Evolutionary conservation across 2,888 invertebrate genomes (phyloP), one percentile per base, ranked within the genome.

Genomic region (Platycnemis pennipes): DNA sequence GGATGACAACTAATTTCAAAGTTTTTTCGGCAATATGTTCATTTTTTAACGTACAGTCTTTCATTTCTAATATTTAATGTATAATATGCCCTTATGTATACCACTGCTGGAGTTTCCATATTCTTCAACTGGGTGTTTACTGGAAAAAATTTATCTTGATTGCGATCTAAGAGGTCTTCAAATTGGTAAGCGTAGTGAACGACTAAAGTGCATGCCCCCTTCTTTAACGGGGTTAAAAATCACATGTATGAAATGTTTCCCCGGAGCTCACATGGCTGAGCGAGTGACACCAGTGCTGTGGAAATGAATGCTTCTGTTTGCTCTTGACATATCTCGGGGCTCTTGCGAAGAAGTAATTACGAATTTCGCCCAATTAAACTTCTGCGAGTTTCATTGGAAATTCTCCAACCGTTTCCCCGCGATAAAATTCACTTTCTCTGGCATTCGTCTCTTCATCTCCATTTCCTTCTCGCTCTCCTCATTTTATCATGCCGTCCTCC

Each of bases 271-370:
- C 63, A 63, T 26, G 63, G 63, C 7, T 63, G 7, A 63, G n/a
- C n/a, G 26, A 63, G 63, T 63, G 63, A 7, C 63, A 63, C n/a
- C 63, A 63, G 63, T 63, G 63, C 22, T n/a, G 63, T n/a, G 63
- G 1, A n/a, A 63, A 26, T n/a, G n/a, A 63, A 63, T 63, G 7
- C 26, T 26, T n/a, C 19, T 22, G 19, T 63, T 8, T 63, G n/a
- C 26, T 63, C 22, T 63, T 63, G 63, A 63, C 63, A 63, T 26
- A 22, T n/a, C 63, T 63, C 63, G n/a, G 63, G n/a, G 63, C 22
- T 49, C 49, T 63, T 63, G n/a, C n/a, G 63, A 63, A 77, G 31
- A n/a, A 77, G 77, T 77, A 77, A 77, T 77, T 77, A 77, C 77
- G 37, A 37, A 77, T 77, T 31, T 37, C 77, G 31, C 77, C 31